A percentile compares a stretch with the other conserved stretches of the same genome.
These are phyloP conservation scores for Drosophila prostipennis DNA, from an alignment of 2,888 invertebrate genomes.

Conservation along the genomic window DNA sequence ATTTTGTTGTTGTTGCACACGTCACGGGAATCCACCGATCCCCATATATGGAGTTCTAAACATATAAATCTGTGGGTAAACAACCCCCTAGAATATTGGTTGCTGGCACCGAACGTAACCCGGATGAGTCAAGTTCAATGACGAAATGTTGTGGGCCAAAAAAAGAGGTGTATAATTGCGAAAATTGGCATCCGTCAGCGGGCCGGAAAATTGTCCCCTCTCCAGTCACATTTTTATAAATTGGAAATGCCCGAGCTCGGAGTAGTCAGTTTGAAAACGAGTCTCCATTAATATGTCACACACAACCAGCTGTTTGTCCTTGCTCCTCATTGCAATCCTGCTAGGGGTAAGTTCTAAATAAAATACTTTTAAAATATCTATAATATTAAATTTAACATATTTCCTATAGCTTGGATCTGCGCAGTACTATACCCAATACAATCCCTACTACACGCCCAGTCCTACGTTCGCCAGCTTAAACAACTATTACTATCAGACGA, in stretches of 20 bases:
- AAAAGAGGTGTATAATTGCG: constrained; percentile 13
- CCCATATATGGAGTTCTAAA: not conserved
- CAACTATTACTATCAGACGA: constrained; percentile 52
- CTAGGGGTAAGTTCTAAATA: constrained; percentile 33
- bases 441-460: constrained; percentile 65
- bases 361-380: fast-evolving
- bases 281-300: constrained; percentile 41
- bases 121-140: constrained; percentile 77
- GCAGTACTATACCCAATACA: constrained; percentile 64
- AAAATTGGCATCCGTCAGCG: constrained; percentile 48
- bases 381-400: not conserved
- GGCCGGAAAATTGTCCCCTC: constrained; percentile 65
- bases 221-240: constrained; percentile 54
- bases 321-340: constrained; percentile 40
- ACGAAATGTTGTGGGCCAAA: constrained; percentile 55
- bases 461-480: constrained; percentile 74
- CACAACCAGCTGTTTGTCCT: not conserved
- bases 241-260: constrained; percentile 6
- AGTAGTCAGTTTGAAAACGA: constrained; percentile 48
- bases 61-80: constrained; percentile 52
- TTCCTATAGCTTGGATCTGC: constrained; percentile 41
- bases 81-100: constrained; percentile 30
- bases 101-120: constrained; percentile 31
- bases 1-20: constrained; percentile 24
- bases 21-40: constrained; percentile 46